phyloP scores from a whole-genome alignment of 2,113 vertebrate genomes.

The Chaetodon auriga region DNA sequence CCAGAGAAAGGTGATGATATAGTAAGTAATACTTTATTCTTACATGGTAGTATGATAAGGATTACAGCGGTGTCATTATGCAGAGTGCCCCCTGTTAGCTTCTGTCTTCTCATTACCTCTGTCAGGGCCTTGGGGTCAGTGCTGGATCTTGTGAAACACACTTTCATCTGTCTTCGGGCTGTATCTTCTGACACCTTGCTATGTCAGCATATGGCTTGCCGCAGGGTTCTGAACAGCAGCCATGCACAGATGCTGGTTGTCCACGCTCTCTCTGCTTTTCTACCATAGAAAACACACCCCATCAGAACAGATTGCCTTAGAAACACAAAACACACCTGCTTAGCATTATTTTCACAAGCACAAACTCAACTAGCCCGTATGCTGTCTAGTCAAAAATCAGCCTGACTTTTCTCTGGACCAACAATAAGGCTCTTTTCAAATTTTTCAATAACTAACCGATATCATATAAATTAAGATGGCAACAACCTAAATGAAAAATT shows the following conservation, averaged over 20 bases:
- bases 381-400: not conserved
- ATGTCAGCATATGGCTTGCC: slow-evolving; percentile 71
- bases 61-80: slow-evolving; percentile 55
- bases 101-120: slow-evolving; percentile 55
- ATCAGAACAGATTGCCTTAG: slow-evolving; percentile 22
- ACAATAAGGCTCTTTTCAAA: not conserved
- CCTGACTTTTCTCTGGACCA: not conserved
- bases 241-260: slow-evolving; percentile 57
- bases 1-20: slow-evolving; percentile 19
- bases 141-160: slow-evolving; percentile 59
- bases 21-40: slow-evolving; percentile 21
- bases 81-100: slow-evolving; percentile 41
- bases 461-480: not conserved
- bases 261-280: slow-evolving; percentile 11
- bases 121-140: slow-evolving; percentile 50
- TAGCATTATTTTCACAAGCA: not conserved
- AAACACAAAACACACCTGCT: slow-evolving; percentile 16
- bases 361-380: not conserved
- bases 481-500: not conserved
- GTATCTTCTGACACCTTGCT: slow-evolving; percentile 67
- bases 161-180: slow-evolving; percentile 68
- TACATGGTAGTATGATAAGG: slow-evolving; percentile 25
- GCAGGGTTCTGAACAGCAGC: slow-evolving; percentile 63
- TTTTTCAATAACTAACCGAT: not conserved
- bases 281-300: slow-evolving; percentile 12